Base-by-base conservation (phyloP, 2,113 vertebrate species). In the Coptodon bakossiorum region DNA sequence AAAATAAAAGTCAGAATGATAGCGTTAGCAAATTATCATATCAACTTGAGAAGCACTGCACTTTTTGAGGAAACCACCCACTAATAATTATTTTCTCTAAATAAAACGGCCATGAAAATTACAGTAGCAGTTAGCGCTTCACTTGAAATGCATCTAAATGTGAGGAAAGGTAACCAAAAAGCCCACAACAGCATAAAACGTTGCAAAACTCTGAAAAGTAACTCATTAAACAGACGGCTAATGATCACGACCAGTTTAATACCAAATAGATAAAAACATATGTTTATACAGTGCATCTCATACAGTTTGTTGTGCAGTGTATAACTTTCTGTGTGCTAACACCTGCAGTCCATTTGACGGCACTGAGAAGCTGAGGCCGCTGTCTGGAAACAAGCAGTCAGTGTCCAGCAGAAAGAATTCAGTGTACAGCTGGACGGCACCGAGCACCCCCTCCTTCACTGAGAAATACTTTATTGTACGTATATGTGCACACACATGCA, bases 381-480 rank as follows among this genome's bases (percentile, higher is more conserved):
- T 97, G 1, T 96, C 96, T 14, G 87, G 94, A 6, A 95, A 96
- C 94, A 97, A 96, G 90, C 96, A 96, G 78, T 98, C 97, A 1
- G 53, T 97, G 92, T 95, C 97, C 22, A 97, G 97, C 96, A 97
- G 97, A 84, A 99, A 98, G 95, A 96, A 96, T 34, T 98, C 97
- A 0, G 85, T 98, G 5, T 97, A 98, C 95, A 97, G 95, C 95
- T 99, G 97, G 98, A 98, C 98, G 0, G 97, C 98, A 3, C 98
- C 98, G 0, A 98, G 94, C 89, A 99, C 97, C 0, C 98, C 98
- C 38, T 99, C 97, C 95, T 99, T 98, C 96, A 97, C 97, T 2
- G 98, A 99, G 94, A 98, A 97, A 16, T 98, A 98, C 89, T 98
- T 98, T 86, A 94, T 97, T 90, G 98, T 99, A 90, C 97, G 97